Evolutionary conservation across 1,140 invertebrate genomes (phyloP).

Genomic region (Euglossa dilemma): DNA sequence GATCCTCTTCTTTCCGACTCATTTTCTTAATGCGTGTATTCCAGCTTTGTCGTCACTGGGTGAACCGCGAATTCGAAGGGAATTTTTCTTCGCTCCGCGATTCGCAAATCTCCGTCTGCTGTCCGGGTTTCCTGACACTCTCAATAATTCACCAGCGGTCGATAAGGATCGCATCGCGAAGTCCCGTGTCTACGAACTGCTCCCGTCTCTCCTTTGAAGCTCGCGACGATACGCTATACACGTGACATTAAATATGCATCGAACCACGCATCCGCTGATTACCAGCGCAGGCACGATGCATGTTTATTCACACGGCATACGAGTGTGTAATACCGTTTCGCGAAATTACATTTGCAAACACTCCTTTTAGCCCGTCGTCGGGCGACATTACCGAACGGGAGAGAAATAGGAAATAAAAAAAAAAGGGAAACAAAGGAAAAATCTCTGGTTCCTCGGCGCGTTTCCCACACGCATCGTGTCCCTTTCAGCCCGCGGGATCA

Average conservation of each 20-base stretch:
- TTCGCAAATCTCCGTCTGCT: not conserved
- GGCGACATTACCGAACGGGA: too few relatives aligned
- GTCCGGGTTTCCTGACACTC: constrained; percentile 39
- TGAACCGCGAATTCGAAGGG: too few relatives aligned
- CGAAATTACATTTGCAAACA: constrained; percentile 6
- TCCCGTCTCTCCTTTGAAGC: not conserved
- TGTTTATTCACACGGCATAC: too few relatives aligned
- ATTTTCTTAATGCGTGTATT: constrained; percentile 3
- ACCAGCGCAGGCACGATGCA: not conserved
- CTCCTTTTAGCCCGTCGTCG: not conserved
- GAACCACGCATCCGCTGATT: not conserved
- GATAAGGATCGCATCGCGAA: constrained; percentile 58
- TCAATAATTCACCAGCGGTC: constrained; percentile 68
- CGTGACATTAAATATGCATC: not conserved
- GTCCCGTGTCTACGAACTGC: not conserved
- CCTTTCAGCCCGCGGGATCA: constrained; percentile 3
- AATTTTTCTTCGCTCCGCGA: not conserved
- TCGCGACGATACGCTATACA: not conserved
- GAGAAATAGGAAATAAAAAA: not conserved
- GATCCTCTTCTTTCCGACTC: too few relatives aligned
- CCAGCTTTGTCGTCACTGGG: not conserved
- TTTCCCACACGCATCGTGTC: constrained; percentile 1
- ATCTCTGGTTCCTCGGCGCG: not conserved
- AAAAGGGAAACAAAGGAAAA: not conserved
- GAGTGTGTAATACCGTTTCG: too few relatives aligned